These are phyloP conservation scores for Pogonus chalceus DNA, from an alignment of 1,140 invertebrate species.

Conservation along the genomic window DNA sequence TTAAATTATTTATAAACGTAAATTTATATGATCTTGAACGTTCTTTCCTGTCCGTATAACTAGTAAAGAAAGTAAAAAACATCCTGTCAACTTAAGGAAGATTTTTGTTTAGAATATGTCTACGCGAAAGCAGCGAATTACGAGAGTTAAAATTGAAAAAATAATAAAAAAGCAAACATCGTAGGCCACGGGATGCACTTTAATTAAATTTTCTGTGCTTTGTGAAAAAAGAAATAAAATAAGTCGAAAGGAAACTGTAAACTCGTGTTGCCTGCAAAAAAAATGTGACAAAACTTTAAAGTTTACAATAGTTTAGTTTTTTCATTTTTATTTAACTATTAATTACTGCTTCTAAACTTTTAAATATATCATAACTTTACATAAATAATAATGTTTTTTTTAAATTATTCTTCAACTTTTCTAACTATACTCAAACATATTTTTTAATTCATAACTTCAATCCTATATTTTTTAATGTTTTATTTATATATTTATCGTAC, in stretches of 20 bases:
- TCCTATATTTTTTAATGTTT: too few species aligned
- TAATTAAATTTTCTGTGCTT: conserved; percentile 4
- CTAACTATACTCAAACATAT: too few species aligned
- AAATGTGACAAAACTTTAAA: too few species aligned
- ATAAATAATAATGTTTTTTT: too few species aligned
- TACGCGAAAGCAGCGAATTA: not conserved
- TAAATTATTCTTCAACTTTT: too few species aligned
- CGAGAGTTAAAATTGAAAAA: not conserved
- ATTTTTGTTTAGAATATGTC: too few species aligned
- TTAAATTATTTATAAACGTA: not conserved
- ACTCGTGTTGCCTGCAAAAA: not conserved
- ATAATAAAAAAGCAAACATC: conserved; percentile 3
- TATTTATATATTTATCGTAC: too few species aligned
- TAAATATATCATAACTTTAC: not conserved
- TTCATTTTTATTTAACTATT: not conserved
- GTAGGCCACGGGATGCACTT: not conserved
- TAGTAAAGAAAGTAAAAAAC: not conserved
- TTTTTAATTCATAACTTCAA: too few species aligned
- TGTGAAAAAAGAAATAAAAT: conserved; percentile 2
- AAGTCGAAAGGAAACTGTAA: not conserved
- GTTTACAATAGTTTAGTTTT: too few species aligned
- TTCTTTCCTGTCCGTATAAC: not conserved
- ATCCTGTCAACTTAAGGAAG: too few species aligned
- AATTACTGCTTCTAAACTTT: not conserved
- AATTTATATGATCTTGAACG: not conserved